Percentiles rank a stretch among this genome's conserved stretches.
phyloP scores from a whole-genome alignment of 92 coral and sea anemone genomes.

The Palythoa heliodiscus region DNA sequence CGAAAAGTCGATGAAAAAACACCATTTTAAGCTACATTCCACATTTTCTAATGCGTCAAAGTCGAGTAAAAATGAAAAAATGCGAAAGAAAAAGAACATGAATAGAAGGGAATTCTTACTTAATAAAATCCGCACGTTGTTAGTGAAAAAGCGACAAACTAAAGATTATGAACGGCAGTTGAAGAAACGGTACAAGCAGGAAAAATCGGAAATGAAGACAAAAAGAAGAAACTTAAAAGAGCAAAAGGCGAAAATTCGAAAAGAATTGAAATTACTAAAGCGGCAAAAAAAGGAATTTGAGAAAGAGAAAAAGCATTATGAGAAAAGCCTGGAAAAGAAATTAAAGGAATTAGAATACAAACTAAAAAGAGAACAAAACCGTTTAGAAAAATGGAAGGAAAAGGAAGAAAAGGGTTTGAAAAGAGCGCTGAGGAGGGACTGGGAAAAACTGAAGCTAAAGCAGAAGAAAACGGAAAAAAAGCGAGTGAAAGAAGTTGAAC shows the following conservation, averaged over 20 bases:
- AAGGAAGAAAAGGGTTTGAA: slow-evolving; percentile 57
- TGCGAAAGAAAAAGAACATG: not conserved
- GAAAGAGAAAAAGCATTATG: slow-evolving; percentile 33
- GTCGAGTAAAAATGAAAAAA: not conserved
- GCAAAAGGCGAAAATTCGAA: not conserved
- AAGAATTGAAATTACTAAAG: slow-evolving; percentile 40
- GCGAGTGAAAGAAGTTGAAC: slow-evolving; percentile 54
- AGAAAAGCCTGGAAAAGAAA: slow-evolving; percentile 35
- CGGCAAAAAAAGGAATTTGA: slow-evolving; percentile 57
- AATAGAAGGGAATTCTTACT: not conserved
- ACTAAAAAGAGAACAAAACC: slow-evolving; percentile 62
- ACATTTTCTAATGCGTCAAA: slow-evolving; percentile 9
- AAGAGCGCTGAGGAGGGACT: slow-evolving; percentile 57
- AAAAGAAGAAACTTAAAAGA: slow-evolving; percentile 6
- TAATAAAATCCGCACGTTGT: slow-evolving; percentile 11
- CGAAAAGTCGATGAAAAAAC: not conserved
- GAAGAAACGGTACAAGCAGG: slow-evolving; percentile 1
- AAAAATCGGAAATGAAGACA: slow-evolving; percentile 7
- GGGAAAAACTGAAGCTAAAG: slow-evolving; percentile 49
- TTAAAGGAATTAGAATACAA: slow-evolving; percentile 42
- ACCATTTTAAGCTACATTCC: not conserved
- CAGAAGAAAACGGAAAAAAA: slow-evolving; percentile 51
- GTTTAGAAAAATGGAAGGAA: slow-evolving; percentile 65
- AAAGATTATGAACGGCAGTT: slow-evolving; percentile 2
- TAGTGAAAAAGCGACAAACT: slow-evolving; percentile 11